Conservation (phyloP, 2,113 vertebrate genomes). For the Tricholaema leucomelas region DNA sequence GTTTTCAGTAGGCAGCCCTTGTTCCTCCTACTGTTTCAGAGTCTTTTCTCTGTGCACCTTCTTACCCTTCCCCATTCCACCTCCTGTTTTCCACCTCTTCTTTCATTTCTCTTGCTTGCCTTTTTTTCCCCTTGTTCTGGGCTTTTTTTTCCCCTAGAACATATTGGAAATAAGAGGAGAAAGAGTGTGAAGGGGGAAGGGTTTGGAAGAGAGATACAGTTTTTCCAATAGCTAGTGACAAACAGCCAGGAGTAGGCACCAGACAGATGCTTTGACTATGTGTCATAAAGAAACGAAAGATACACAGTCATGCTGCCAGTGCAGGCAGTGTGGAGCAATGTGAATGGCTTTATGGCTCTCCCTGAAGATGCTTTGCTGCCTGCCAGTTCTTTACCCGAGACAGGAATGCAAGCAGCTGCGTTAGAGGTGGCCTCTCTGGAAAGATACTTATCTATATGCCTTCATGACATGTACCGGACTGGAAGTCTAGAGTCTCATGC, state of each 20-base stretch:
- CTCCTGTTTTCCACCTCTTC: background rate
- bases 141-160: background rate
- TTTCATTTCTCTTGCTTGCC: background rate
- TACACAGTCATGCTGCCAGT: background rate
- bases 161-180: background rate
- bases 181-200: background rate
- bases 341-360: background rate
- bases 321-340: background rate
- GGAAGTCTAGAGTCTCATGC: background rate
- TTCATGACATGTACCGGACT: background rate
- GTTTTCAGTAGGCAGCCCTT: background rate
- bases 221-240: background rate
- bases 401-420: background rate
- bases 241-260: background rate
- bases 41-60: background rate
- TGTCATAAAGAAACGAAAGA: background rate
- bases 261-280: background rate
- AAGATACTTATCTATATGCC: background rate
- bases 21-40: background rate
- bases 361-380: background rate
- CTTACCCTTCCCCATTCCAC: background rate
- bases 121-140: background rate
- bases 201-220: background rate
- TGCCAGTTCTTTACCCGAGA: background rate
- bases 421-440: background rate